A percentile compares a stretch with the other conserved stretches of the same genome.
phyloP scores from a whole-genome alignment of 2,888 invertebrate genomes.

The Diaphora mendica region DNA sequence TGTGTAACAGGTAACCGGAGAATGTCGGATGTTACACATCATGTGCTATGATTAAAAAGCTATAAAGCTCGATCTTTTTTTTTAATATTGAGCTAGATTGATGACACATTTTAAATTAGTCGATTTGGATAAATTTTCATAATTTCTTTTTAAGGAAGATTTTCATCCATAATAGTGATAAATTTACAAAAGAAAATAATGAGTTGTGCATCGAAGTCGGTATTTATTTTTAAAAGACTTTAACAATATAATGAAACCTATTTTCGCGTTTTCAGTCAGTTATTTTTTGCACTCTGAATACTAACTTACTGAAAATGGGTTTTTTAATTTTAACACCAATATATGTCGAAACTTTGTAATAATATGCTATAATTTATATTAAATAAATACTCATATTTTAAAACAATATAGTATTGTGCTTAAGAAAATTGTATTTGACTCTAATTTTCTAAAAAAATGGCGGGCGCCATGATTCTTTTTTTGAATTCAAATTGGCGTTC shows the following conservation, averaged over 20 bases:
- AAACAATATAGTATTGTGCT: conserved; percentile 3
- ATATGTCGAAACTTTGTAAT: neutral
- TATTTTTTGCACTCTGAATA: neutral
- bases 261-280: neutral
- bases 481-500: conserved; percentile 23
- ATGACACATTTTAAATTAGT: neutral
- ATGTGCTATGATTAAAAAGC: no score
- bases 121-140: neutral
- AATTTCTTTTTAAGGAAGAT: neutral
- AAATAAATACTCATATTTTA: conserved; percentile 18
- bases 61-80: neutral
- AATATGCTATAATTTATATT: conserved; percentile 3
- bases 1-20: neutral
- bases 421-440: conserved; percentile 1
- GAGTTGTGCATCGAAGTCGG: neutral
- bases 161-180: neutral
- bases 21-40: neutral
- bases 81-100: neutral
- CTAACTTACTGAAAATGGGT: neutral
- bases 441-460: conserved; percentile 18
- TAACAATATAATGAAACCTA: neutral
- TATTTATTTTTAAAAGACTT: neutral
- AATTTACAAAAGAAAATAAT: neutral
- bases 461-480: conserved; percentile 21
- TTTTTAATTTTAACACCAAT: conserved; percentile 1